A percentile compares a stretch with the other conserved stretches of the same genome.
Evolutionary conservation across 2,888 invertebrate species (phyloP).

Genomic region (Antheraea assamensis): DNA sequence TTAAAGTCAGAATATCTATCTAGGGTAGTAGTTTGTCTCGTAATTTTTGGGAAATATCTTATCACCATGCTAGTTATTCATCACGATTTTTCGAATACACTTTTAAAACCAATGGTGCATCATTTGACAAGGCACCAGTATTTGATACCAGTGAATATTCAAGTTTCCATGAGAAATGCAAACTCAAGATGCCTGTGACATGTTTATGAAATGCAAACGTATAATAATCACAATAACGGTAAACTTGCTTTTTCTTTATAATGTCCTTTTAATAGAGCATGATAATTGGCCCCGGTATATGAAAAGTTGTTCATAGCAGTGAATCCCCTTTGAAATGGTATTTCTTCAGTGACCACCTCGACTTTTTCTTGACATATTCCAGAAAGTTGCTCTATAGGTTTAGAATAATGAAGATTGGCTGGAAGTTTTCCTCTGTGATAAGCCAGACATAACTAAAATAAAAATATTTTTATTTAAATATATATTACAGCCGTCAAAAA

Average conservation of each 20-base stretch:
- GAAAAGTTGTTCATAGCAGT: constrained; percentile 56
- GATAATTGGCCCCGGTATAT: constrained; percentile 49
- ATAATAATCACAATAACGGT: not conserved
- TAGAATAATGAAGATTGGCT: constrained; percentile 49
- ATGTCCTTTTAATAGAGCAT: constrained; percentile 55
- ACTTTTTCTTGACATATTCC: constrained; percentile 42
- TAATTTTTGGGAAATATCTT: not conserved
- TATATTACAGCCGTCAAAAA: not conserved
- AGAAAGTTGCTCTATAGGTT: constrained; percentile 39
- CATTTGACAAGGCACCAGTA: not conserved
- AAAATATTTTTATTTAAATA: not conserved
- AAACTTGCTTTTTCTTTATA: constrained; percentile 51
- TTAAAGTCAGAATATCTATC: not conserved
- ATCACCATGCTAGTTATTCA: not conserved
- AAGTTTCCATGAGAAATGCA: not conserved
- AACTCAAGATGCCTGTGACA: not conserved
- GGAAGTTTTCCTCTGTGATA: constrained; percentile 47
- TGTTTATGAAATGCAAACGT: not conserved
- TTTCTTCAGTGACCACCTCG: constrained; percentile 42
- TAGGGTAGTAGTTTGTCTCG: not conserved
- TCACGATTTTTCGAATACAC: not conserved
- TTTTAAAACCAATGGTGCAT: not conserved
- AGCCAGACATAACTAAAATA: constrained; percentile 44
- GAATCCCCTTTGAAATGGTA: constrained; percentile 40
- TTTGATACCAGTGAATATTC: not conserved